A percentile compares a stretch with the other conserved stretches of the same genome.
These are phyloP conservation scores for Dasypogon diadema DNA, from an alignment of 2,888 invertebrate genomes.

Conservation along the genomic window DNA sequence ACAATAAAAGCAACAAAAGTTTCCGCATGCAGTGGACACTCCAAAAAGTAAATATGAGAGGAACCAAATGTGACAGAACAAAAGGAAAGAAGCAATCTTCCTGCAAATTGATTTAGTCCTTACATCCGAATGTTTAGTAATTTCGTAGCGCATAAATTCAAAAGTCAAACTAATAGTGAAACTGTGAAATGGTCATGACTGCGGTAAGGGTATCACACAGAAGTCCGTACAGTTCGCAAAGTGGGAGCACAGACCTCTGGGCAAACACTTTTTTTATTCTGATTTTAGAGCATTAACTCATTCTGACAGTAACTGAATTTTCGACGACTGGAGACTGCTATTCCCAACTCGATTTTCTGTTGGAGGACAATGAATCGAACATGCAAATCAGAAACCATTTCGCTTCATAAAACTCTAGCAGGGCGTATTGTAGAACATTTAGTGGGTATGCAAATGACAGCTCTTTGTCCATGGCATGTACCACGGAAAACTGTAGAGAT, in stretches of 20 bases:
- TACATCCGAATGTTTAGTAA: slow-evolving; percentile 39
- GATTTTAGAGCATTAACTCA: slow-evolving; percentile 45
- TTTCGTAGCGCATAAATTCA: slow-evolving; percentile 26
- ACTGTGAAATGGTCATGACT: not conserved
- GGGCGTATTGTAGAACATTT: slow-evolving; percentile 42
- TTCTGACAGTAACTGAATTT: slow-evolving; percentile 50
- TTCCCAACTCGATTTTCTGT: slow-evolving; percentile 46
- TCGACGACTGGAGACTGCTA: slow-evolving; percentile 41
- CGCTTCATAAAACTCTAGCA: slow-evolving; percentile 47
- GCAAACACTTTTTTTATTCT: slow-evolving; percentile 40
- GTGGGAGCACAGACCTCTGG: not conserved
- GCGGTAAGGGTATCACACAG: not conserved
- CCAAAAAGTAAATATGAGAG: too few relatives aligned
- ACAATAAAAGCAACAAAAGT: too few relatives aligned
- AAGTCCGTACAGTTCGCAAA: not conserved
- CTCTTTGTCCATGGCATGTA: slow-evolving; percentile 30
- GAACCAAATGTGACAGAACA: slow-evolving; percentile 3
- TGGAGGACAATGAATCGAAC: slow-evolving; percentile 49
- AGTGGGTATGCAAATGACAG: slow-evolving; percentile 51
- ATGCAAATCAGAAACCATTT: slow-evolving; percentile 50
- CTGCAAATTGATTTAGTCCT: slow-evolving; percentile 10
- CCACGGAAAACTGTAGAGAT: slow-evolving; percentile 13
- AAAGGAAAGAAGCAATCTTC: slow-evolving; percentile 23
- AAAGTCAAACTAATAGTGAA: slow-evolving; percentile 39
- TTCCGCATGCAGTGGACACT: too few relatives aligned